A percentile compares a stretch with the other conserved stretches of the same genome.
Conservation (phyloP, 2,113 vertebrate genomes). For the Triplophysa siluroides region DNA sequence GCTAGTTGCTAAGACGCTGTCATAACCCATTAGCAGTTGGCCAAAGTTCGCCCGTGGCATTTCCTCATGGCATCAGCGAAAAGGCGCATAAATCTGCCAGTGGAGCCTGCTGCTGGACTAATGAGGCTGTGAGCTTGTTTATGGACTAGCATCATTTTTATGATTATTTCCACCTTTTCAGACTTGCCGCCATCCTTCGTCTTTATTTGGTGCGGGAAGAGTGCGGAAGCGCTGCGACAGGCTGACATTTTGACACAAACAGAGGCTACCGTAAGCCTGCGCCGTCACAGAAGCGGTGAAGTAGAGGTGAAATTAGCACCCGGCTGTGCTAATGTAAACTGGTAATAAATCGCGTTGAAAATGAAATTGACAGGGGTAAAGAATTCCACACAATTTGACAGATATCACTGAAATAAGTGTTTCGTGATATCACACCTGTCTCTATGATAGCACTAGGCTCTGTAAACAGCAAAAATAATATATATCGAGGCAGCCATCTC, state of each 20-base stretch:
- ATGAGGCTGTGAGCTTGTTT: conserved; percentile 96
- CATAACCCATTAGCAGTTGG: conserved; percentile 93
- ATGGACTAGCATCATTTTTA: conserved; percentile 91
- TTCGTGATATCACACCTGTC: neutral
- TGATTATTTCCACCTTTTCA: conserved; percentile 93
- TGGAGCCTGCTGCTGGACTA: conserved; percentile 90
- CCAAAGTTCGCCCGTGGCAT: conserved; percentile 92
- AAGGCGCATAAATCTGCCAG: conserved; percentile 88
- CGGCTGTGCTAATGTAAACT: conserved; percentile 81
- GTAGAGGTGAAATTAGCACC: conserved; percentile 70
- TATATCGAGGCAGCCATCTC: neutral
- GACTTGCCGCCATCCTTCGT: conserved; percentile 67
- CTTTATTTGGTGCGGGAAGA: conserved; percentile 76
- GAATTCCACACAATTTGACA: neutral
- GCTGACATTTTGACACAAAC: conserved; percentile 70
- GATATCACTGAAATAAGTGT: neutral
- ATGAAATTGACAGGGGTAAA: conserved; percentile 76
- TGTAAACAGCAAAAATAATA: neutral
- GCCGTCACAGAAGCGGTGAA: conserved; percentile 66
- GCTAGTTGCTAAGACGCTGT: conserved; percentile 97
- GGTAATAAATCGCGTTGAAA: conserved; percentile 83
- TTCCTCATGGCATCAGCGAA: conserved; percentile 88
- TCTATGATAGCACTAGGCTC: neutral
- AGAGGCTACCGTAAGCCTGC: conserved; percentile 74
- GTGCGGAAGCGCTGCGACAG: conserved; percentile 74